A percentile compares a stretch with the other conserved stretches of the same genome.
Evolutionary conservation across 1,140 invertebrate species (phyloP).

Genomic region (Pseudomyrmex concolor): DNA sequence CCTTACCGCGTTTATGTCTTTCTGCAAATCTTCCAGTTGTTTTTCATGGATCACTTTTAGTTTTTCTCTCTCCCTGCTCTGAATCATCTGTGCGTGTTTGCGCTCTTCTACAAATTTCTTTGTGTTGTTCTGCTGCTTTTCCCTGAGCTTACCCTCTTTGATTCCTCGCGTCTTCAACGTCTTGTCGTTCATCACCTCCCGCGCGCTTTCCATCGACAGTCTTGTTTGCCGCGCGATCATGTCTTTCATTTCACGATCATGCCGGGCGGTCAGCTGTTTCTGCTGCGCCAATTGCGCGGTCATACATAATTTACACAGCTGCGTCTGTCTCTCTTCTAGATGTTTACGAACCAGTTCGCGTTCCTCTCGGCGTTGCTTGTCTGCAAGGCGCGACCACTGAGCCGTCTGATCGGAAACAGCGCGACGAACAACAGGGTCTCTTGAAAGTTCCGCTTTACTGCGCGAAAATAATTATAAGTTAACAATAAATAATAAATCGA

Average conservation of each 20-base stretch:
- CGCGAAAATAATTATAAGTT: constrained; percentile 56
- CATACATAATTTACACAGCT: constrained; percentile 94
- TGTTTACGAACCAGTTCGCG: constrained; percentile 94
- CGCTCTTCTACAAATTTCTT: constrained; percentile 99
- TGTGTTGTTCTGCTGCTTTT: constrained; percentile 99
- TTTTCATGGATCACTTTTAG: constrained; percentile 96
- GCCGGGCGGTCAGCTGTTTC: constrained; percentile 95
- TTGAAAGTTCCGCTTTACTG: constrained; percentile 92
- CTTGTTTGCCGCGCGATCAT: constrained; percentile 98
- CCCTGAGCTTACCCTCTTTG: constrained; percentile 95
- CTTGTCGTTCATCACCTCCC: constrained; percentile 98
- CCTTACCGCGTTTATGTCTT: constrained; percentile 95
- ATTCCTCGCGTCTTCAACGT: constrained; percentile 98
- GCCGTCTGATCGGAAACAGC: constrained; percentile 95
- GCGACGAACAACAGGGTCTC: constrained; percentile 91
- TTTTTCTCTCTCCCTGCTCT: constrained; percentile 97
- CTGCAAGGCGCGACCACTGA: constrained; percentile 97
- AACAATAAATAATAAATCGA: no score
- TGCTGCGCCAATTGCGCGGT: constrained; percentile 94
- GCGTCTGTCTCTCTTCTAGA: constrained; percentile 93
- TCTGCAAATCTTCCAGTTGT: constrained; percentile 95
- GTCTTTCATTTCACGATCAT: constrained; percentile 98
- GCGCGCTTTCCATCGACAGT: constrained; percentile 97
- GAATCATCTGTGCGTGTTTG: constrained; percentile 94
- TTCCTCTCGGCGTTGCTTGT: constrained; percentile 95